phyloP scores from a whole-genome alignment of 2,888 invertebrate species.

The Drosophila kanekoi region DNA sequence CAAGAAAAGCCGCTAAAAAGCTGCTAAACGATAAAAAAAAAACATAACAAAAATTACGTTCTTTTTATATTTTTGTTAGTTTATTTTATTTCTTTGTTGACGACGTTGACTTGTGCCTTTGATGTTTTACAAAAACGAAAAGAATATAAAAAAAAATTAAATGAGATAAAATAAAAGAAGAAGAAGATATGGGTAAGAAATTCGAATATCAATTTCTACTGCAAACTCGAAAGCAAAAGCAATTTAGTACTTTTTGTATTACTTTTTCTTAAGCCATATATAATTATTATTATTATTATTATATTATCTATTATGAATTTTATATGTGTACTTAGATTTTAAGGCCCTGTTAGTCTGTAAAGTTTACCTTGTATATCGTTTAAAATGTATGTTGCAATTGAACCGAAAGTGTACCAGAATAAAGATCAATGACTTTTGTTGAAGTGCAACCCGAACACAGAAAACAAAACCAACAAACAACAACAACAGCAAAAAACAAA shows the following conservation, averaged over 20 bases:
- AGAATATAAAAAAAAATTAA: slow-evolving; percentile 23
- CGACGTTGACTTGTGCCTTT: slow-evolving; percentile 86
- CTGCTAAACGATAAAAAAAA: slow-evolving; percentile 28
- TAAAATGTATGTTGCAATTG: slow-evolving; percentile 78
- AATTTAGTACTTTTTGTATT: slow-evolving; percentile 74
- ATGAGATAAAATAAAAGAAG: slow-evolving; percentile 16
- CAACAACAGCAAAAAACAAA: slow-evolving; percentile 18
- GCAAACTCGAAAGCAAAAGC: slow-evolving; percentile 36
- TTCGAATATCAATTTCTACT: slow-evolving; percentile 48
- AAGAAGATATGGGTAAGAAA: slow-evolving; percentile 38
- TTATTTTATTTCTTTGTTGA: slow-evolving; percentile 79
- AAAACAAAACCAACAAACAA: slow-evolving; percentile 64
- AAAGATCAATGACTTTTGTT: slow-evolving; percentile 84
- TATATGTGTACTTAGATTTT: slow-evolving; percentile 75
- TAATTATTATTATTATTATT: slow-evolving; percentile 53
- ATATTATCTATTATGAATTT: slow-evolving; percentile 71
- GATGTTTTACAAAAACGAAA: slow-evolving; percentile 69
- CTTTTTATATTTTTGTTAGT: slow-evolving; percentile 59
- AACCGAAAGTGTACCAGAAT: slow-evolving; percentile 81
- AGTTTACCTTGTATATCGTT: slow-evolving; percentile 69
- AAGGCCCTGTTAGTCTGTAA: slow-evolving; percentile 71
- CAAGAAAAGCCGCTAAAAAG: slow-evolving; percentile 38
- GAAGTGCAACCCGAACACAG: slow-evolving; percentile 68
- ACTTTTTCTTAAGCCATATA: slow-evolving; percentile 78
- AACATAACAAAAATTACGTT: slow-evolving; percentile 33